A percentile compares a stretch with the other conserved stretches of the same genome.
Conservation (phyloP, 2,797 vertebrate genomes). For the Darevskia mixta region DNA sequence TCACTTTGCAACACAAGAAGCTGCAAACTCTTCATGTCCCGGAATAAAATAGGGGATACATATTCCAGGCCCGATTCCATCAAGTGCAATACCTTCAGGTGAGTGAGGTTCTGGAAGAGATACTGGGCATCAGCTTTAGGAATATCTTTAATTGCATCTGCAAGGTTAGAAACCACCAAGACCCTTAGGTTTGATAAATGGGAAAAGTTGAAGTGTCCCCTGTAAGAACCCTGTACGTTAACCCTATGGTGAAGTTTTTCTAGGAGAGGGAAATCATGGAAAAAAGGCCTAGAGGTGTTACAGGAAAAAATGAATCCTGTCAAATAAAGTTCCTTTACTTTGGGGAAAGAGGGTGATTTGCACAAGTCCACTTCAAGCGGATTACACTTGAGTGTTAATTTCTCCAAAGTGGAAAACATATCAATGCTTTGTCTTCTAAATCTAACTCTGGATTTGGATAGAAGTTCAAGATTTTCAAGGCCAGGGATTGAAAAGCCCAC, state of each 20-base stretch:
- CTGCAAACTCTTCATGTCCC: neutral
- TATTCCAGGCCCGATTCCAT: neutral
- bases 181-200: neutral
- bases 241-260: neutral
- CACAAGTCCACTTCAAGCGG: neutral
- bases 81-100: neutral
- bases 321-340: neutral
- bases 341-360: neutral
- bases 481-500: neutral
- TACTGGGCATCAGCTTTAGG: neutral
- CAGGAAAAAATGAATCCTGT: neutral
- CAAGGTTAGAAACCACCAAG: neutral
- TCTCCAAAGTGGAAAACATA: neutral
- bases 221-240: no score
- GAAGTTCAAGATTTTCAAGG: neutral
- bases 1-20: neutral
- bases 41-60: neutral
- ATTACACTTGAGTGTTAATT: neutral
- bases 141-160: neutral
- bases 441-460: neutral
- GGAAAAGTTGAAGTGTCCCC: neutral
- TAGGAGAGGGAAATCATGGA: conserved; percentile 1
- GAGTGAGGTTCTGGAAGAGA: neutral
- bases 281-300: neutral
- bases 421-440: neutral